Base-by-base conservation (phyloP, 2,113 vertebrate genomes). In the Dolichotis patagonum region DNA sequence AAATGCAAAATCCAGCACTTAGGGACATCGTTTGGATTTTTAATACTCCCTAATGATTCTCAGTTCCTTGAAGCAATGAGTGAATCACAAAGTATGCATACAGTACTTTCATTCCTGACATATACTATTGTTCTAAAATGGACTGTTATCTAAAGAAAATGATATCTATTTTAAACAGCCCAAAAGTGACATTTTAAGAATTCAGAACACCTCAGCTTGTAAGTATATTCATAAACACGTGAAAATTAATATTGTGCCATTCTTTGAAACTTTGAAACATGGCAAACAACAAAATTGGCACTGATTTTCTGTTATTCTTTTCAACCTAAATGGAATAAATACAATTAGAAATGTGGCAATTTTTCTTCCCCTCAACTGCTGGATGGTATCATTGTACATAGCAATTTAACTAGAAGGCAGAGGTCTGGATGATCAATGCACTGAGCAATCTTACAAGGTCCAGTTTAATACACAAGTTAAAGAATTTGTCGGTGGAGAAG, bases 201-300 rank as follows among this genome's bases (percentile, higher is more conserved):
- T 96, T 90, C 91, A 88, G 85, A 92, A 95, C 3, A 30, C 19
- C 56, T 94, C 46, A 58, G 60, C 85, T 73, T 95, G n/a, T 56
- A 92, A n/a, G n/a, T 94, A 88, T 94, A 92, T 35, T 95, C 69
- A 95, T 81, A 96, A 97, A 91, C 73, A 97, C 62, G 86, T 73
- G 81, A 94, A 96, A 96, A 96, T 97, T 95, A 93, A 97, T 81
- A 97, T 95, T 97, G 77, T 30, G 58, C 95, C 93, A 94, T 90
- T 97, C 75, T 81, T 85, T 95, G 71, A 93, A 94, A 90, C 41
- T 52, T 95, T 41, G 89, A 95, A 91, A 67, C 0, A 46, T 81
- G 17, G 35, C 77, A 94, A 90, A 73, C 77, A 69, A 43, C 75
- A 94, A 92, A 93, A 97, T 28, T 69, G 81, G 38, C 85, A 83